phyloP scores from a whole-genome alignment of 2,113 vertebrate genomes.

The Cephalophus harveyi region DNA sequence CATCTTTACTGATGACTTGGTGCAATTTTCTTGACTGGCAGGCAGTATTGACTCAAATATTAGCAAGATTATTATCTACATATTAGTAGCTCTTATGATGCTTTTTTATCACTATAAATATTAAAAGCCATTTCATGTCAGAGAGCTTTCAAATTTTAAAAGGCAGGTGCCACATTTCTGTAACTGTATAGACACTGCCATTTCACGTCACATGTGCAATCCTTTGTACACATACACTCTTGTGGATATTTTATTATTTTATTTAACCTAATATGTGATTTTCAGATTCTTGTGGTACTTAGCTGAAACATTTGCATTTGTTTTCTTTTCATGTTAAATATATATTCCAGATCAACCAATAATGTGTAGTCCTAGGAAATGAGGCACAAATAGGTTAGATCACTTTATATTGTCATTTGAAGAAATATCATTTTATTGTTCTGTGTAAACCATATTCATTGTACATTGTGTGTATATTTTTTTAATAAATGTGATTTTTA shows the following conservation, averaged over 20 bases:
- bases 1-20: not conserved
- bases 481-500: constrained; percentile 86
- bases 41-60: not conserved
- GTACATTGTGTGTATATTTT: constrained; percentile 84
- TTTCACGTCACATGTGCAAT: not conserved
- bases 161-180: not conserved
- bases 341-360: constrained; percentile 22
- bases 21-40: not conserved
- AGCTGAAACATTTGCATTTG: constrained; percentile 39
- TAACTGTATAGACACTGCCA: not conserved
- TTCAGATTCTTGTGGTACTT: constrained; percentile 46
- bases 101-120: not conserved
- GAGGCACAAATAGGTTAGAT: constrained; percentile 53
- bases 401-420: constrained; percentile 53
- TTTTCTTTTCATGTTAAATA: constrained; percentile 54
- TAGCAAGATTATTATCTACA: not conserved
- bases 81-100: not conserved
- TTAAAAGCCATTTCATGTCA: not conserved
- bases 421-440: constrained; percentile 72
- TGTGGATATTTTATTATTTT: constrained; percentile 40
- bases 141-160: not conserved
- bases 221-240: not conserved
- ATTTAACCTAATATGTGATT: constrained; percentile 16
- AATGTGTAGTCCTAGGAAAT: constrained; percentile 33
- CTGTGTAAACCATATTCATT: constrained; percentile 81